Conservation (phyloP, 2,113 vertebrate genomes). For the Chloropsis hardwickii region DNA sequence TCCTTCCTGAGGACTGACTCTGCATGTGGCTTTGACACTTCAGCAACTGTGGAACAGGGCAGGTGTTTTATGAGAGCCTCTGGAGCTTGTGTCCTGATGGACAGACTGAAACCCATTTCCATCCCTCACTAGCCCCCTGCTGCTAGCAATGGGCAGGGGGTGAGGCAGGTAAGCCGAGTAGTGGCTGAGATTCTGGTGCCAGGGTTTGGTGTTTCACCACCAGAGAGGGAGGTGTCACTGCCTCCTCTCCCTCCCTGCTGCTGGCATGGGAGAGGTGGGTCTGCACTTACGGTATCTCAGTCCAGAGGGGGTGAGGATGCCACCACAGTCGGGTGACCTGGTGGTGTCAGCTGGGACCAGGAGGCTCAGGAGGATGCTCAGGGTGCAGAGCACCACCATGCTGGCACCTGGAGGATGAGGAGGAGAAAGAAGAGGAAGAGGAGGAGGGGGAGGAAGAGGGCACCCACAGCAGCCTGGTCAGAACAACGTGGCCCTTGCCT, state of each 20-base stretch:
- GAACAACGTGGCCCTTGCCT: accelerated
- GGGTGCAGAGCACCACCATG: neutral
- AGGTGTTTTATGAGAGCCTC: neutral
- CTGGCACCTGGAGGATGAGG: neutral
- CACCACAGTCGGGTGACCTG: neutral
- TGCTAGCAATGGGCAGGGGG: neutral
- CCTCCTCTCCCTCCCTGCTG: neutral
- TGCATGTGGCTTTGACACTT: neutral
- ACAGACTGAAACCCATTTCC: neutral
- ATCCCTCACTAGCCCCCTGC: accelerated
- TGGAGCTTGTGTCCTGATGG: neutral
- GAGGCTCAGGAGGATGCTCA: conserved; percentile 25
- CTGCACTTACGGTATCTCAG: conserved; percentile 32
- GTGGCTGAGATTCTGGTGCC: neutral
- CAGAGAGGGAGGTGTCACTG: accelerated
- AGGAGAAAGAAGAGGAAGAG: neutral
- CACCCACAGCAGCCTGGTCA: neutral
- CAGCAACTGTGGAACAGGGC: conserved; percentile 16
- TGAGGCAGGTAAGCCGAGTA: accelerated
- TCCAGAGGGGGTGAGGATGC: conserved; percentile 8
- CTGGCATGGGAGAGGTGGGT: accelerated
- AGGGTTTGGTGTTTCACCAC: accelerated
- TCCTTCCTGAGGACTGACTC: conserved; percentile 1
- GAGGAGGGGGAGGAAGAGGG: neutral
- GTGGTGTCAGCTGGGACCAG: neutral